Percentiles rank a stretch among this genome's conserved stretches.
Evolutionary conservation across 2,797 vertebrate genomes (phyloP).

Genomic region (Esox masquinongy): DNA sequence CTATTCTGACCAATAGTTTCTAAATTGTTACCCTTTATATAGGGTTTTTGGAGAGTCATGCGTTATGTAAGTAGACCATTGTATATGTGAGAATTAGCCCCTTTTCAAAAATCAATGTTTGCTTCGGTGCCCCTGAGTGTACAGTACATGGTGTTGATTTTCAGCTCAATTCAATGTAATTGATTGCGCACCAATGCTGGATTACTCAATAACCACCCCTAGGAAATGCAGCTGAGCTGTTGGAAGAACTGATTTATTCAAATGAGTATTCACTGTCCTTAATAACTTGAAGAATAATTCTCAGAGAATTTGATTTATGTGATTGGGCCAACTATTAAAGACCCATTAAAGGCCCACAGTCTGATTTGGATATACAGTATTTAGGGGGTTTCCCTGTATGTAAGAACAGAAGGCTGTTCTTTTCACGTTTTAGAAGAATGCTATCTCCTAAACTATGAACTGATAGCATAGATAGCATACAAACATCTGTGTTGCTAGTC

Average conservation of each 20-base stretch:
- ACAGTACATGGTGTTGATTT: slow-evolving; percentile 58
- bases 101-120: slow-evolving; percentile 26
- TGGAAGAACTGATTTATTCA: slow-evolving; percentile 46
- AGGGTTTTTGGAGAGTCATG: slow-evolving; percentile 1
- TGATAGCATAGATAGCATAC: too few relatives aligned
- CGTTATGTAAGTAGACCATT: slow-evolving; percentile 6
- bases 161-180: slow-evolving; percentile 56
- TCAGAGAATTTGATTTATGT: too few relatives aligned
- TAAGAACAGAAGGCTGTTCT: too few relatives aligned
- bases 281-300: too few relatives aligned
- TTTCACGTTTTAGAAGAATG: too few relatives aligned
- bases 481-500: too few relatives aligned
- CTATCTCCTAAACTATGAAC: too few relatives aligned
- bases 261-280: slow-evolving; percentile 11
- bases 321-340: too few relatives aligned
- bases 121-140: slow-evolving; percentile 36
- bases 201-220: slow-evolving; percentile 52
- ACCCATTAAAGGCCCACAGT: too few relatives aligned
- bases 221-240: slow-evolving; percentile 38
- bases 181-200: slow-evolving; percentile 52
- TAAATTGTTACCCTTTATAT: not conserved
- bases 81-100: not conserved
- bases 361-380: too few relatives aligned
- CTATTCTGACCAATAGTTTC: too few relatives aligned
- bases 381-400: too few relatives aligned